Base-by-base conservation (phyloP, 2,888 invertebrate species). In the Trissonchulus latispiculum region DNA sequence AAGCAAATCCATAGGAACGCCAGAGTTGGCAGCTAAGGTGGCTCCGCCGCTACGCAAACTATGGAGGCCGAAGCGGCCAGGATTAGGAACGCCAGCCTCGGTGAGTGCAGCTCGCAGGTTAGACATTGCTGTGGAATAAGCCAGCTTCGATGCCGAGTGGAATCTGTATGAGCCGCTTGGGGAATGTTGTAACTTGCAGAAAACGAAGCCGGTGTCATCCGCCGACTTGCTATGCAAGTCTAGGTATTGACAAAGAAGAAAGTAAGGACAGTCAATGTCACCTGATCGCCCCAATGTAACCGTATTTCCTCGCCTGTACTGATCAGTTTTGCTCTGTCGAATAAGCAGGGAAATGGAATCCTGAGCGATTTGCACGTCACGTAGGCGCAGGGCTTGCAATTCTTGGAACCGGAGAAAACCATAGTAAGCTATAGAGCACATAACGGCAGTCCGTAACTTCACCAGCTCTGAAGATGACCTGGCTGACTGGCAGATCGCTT, bases 371-470 rank as follows among this genome's bases (percentile, higher is more conserved):
- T 8, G 8, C 18, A 64, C 28, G 28, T 64, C 64, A 33, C 31
- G 15, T 18, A 15, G 29, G 8, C 31, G 29, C 29, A 64, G 28
- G 15, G 28, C 64, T 8, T 8, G 15, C 33, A 3, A 31, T n/a
- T 64, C 64, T 18, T 15, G 28, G 33, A 64, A 64, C 8, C 64
- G 29, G 64, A 64, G 64, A 64, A 64, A 64, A n/a, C 64, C 64
- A 64, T 18, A 64, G 8, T 8, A 15, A 15, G 31, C 64, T 29
- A 64, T 15, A n/a, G n/a, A n/a, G n/a, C n/a, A n/a, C n/a, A n/a
- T n/a, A n/a, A n/a, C n/a, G n/a, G n/a, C n/a, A n/a, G n/a, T n/a
- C n/a, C n/a, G n/a, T n/a, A n/a, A n/a, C n/a, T n/a, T n/a, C n/a
- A n/a, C n/a, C n/a, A n/a, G n/a, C n/a, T n/a, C n/a, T n/a, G n/a